Conservation (phyloP, 2,113 vertebrate species). For the Mesoclemmys tuberculata region DNA sequence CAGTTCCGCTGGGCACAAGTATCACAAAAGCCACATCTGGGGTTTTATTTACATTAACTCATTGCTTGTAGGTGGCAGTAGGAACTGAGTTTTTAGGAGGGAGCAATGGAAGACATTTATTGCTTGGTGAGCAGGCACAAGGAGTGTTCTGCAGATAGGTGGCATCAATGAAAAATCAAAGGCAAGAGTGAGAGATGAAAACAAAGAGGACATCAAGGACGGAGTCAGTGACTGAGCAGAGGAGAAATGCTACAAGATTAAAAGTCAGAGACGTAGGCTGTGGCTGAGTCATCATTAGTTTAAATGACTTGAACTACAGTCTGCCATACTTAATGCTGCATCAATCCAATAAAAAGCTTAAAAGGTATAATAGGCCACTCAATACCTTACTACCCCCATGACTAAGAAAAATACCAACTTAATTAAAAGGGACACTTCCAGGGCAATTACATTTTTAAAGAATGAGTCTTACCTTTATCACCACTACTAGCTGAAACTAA, state of each 20-base stretch:
- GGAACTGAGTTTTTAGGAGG: background rate
- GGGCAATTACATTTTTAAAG: background rate
- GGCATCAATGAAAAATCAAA: background rate
- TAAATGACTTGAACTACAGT: background rate
- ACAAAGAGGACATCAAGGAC: background rate
- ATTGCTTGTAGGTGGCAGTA: background rate
- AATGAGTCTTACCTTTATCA: fast-evolving
- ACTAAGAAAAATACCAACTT: background rate
- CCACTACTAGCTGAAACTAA: no score
- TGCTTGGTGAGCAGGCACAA: no score
- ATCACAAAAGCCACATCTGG: background rate
- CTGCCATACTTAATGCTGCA: background rate
- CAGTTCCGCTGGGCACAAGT: background rate
- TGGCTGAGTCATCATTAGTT: background rate
- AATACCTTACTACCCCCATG: fast-evolving
- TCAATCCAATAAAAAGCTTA: background rate
- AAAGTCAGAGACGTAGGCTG: background rate
- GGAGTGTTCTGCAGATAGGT: background rate
- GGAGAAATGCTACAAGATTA: background rate
- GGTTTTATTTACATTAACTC: background rate
- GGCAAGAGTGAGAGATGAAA: background rate
- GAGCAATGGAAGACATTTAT: fast-evolving
- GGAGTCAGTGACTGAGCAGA: background rate
- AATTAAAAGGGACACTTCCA: background rate
- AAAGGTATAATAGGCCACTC: fast-evolving